Conservation (phyloP, 2,797 vertebrate species). For the Lepus oiostolus region DNA sequence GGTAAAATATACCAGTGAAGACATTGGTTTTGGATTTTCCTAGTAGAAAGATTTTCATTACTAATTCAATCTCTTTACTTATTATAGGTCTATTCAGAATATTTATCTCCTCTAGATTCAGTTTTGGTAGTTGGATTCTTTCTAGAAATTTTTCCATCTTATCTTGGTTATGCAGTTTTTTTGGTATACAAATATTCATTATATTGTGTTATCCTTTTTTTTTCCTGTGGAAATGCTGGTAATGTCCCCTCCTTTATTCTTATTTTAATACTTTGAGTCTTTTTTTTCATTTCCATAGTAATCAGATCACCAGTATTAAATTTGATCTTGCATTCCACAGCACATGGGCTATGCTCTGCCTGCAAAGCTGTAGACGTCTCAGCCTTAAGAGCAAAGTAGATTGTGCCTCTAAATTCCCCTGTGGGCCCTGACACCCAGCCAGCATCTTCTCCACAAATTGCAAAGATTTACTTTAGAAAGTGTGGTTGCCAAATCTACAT, state of each 20-base stretch:
- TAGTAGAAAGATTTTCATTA: neutral
- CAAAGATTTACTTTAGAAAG: neutral
- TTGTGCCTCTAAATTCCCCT: neutral
- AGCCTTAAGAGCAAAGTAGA: neutral
- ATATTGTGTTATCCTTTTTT: neutral
- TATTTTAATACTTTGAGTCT: neutral
- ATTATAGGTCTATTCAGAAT: neutral
- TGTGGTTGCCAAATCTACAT: neutral
- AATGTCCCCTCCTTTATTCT: neutral
- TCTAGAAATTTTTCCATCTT: neutral
- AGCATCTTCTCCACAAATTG: neutral
- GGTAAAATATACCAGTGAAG: neutral
- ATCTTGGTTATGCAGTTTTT: neutral
- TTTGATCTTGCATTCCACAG: neutral
- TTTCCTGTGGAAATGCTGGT: neutral
- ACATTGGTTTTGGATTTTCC: neutral
- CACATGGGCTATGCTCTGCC: neutral
- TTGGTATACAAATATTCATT: neutral
- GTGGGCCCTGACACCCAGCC: too few species aligned
- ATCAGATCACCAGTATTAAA: neutral
- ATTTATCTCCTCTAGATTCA: neutral
- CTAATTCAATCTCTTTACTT: neutral
- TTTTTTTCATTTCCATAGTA: neutral
- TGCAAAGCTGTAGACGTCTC: neutral
- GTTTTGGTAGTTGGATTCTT: neutral